Evolutionary conservation across 2,888 invertebrate species (phyloP), one percentile per base, ranked within the genome.

Genomic region (Hirtodrosophila trivittata): DNA sequence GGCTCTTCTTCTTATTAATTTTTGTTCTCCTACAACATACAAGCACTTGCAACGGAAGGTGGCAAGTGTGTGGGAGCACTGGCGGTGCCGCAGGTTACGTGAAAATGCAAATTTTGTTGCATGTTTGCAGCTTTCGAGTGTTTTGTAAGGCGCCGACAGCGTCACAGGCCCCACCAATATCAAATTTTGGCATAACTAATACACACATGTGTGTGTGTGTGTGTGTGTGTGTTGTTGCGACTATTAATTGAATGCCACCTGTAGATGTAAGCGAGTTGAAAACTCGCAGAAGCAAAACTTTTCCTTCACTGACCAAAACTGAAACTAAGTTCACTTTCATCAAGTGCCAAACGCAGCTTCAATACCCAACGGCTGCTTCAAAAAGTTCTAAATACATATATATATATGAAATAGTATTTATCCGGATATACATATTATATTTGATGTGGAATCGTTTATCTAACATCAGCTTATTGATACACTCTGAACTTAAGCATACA

Each of bases 81-180:
- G 28, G 25, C 13, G 26, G 7, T 26, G 46, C 25, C 32, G 49
- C 21, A 43, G 42, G 21, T 9, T 10, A 47, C 9, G 47, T 41
- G 51, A 16, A 68, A 73, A 73, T 73, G 73, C 73, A 73, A 73
- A 73, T 73, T 58, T 60, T 63, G 66, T 63, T 73, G 75, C 72
- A 73, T 73, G 73, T 75, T 70, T 39, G 54, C 57, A 66, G 66
- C 59, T 69, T 57, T 51, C 49, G 32, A 73, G 70, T 69, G 73
- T 73, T 69, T 70, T 70, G 72, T 69, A 74, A 66, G 70, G 62
- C 66, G 74, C 71, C 71, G 69, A 51, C 63, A 52, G 68, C 63
- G 18, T 54, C 66, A 52, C 37, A 59, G 46, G 47, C 16, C 45
- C 57, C 47, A n/a, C 42, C 63, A 47, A 73, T 60, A 55, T 54